phyloP scores from a whole-genome alignment of 1,140 invertebrate genomes.

The Diabrotica undecimpunctata region DNA sequence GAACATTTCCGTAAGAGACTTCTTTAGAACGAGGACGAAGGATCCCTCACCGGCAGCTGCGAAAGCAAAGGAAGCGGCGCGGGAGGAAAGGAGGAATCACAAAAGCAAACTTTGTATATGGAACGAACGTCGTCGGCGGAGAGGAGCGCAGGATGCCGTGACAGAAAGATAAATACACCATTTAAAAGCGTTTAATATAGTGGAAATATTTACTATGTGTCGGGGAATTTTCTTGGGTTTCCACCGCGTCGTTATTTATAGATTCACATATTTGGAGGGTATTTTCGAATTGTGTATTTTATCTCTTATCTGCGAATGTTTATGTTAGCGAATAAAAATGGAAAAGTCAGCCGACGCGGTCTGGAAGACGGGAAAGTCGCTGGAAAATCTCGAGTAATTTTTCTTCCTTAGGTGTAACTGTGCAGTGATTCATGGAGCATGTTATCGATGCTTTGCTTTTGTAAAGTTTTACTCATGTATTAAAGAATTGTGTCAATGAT shows the following conservation, averaged over 20 bases:
- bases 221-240: slow-evolving; percentile 20
- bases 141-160: slow-evolving; percentile 24
- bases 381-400: not conserved
- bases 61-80: not conserved
- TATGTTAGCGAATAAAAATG: not conserved
- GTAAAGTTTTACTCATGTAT: not conserved
- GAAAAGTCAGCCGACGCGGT: not conserved
- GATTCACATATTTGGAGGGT: slow-evolving; percentile 15
- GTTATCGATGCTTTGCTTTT: not conserved
- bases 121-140: slow-evolving; percentile 20
- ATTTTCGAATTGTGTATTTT: slow-evolving; percentile 1
- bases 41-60: not conserved
- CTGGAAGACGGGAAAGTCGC: not conserved
- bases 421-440: not conserved
- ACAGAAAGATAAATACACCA: slow-evolving; percentile 33
- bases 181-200: slow-evolving; percentile 31
- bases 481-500: not conserved
- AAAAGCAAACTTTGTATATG: slow-evolving; percentile 32
- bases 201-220: slow-evolving; percentile 25
- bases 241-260: slow-evolving; percentile 22
- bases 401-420: not conserved
- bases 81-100: slow-evolving; percentile 24
- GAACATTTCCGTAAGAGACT: not conserved
- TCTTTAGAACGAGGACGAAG: not conserved
- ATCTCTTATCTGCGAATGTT: slow-evolving; percentile 1